phyloP scores from a whole-genome alignment of 2,888 invertebrate genomes.

The Gymnosoma rotundatum region DNA sequence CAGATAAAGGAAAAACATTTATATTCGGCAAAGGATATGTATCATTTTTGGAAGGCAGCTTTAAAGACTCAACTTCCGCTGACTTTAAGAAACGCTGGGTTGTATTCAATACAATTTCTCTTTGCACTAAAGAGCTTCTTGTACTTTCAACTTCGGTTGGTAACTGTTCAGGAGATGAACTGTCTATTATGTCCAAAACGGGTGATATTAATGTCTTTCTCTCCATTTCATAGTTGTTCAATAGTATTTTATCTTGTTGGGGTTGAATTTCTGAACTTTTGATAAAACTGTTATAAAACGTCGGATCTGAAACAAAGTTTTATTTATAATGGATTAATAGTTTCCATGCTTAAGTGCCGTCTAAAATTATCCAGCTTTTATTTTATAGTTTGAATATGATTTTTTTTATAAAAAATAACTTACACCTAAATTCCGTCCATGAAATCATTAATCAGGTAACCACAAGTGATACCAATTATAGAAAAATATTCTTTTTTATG shows the following conservation, averaged over 20 bases:
- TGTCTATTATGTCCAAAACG: slow-evolving; percentile 78
- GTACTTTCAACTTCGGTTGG: slow-evolving; percentile 50
- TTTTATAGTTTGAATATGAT: too few species aligned
- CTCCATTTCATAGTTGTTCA: slow-evolving; percentile 60
- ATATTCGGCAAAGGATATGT: slow-evolving; percentile 64
- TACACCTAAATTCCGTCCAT: too few species aligned
- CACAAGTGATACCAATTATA: too few species aligned
- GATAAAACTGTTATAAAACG: slow-evolving; percentile 74
- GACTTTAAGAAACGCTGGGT: slow-evolving; percentile 61
- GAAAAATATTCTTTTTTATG: too few species aligned
- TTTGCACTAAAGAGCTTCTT: slow-evolving; percentile 23
- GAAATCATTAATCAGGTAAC: too few species aligned
- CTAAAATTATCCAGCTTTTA: too few species aligned
- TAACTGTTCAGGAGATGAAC: slow-evolving; percentile 67
- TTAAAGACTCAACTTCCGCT: slow-evolving; percentile 57
- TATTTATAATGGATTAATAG: not conserved
- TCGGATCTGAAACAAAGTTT: slow-evolving; percentile 71
- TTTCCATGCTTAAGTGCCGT: too few species aligned
- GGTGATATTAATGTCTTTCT: slow-evolving; percentile 74
- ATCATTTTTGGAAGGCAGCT: not conserved
- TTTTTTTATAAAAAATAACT: too few species aligned
- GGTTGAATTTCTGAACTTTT: slow-evolving; percentile 69
- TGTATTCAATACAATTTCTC: slow-evolving; percentile 67
- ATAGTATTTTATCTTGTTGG: slow-evolving; percentile 54
- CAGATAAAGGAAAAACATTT: slow-evolving; percentile 66